Base-by-base conservation (phyloP, 2,888 invertebrate species). In the Apotomis turbidana region DNA sequence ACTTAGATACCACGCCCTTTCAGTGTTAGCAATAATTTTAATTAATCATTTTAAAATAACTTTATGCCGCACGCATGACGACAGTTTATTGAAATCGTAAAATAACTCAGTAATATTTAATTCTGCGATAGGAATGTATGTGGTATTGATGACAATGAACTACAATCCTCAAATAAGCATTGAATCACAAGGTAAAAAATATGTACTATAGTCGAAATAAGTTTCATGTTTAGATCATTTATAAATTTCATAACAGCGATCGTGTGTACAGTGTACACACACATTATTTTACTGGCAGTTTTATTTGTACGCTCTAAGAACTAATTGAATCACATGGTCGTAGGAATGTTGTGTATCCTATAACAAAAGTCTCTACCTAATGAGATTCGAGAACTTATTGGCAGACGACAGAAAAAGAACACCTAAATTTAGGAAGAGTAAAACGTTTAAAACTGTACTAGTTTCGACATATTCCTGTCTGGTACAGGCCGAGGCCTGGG, bases 331-430 rank as follows among this genome's bases (percentile, higher is more conserved):
- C 71, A 71, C 71, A 71, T 71, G 55, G 51, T 67, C 12, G 10
- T 57, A 71, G 67, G 71, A 71, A 71, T 71, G 71, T 71, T 61
- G 57, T 41, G 51, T 71, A 55, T 71, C 54, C 59, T 60, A 60
- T 52, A 67, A 61, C 51, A 54, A 61, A 71, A 71, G 55, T 66
- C 27, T 27, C 27, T 27, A 27, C 27, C 27, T 27, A 27, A 27
- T 27, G 54, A 60, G 58, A 63, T 15, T 54, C 36, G 8, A 59
- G 9, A 63, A 27, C 41, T 46, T 64, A 44, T 64, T 64, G 10
- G 49, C 8, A 63, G 9, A 57, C n/a, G 38, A 36, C 10, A 10
- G n/a, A 51, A 41, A 27, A 70, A 52, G 15, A 70, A 58, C n/a
- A 36, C 38, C 49, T 70, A 9, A n/a, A 62, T 27, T 44, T 3